phyloP scores from a whole-genome alignment of 2,113 vertebrate genomes.

The Esox niger region DNA sequence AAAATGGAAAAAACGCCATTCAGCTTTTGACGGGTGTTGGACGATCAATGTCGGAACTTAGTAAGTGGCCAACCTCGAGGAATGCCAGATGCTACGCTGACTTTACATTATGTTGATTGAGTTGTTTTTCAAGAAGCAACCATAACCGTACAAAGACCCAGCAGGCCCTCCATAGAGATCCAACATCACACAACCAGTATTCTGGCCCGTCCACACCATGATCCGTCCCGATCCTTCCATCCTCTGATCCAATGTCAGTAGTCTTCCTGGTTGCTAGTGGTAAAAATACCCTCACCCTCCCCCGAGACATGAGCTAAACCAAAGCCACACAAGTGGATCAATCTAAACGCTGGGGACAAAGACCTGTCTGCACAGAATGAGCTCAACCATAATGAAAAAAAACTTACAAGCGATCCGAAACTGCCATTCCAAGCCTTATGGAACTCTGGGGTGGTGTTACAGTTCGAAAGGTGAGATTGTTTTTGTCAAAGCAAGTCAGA shows the following conservation, averaged over 20 bases:
- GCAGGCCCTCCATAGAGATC: constrained; percentile 32
- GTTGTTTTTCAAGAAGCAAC: constrained; percentile 34
- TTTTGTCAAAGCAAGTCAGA: no score
- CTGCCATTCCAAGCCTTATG: constrained; percentile 16
- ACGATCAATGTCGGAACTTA: constrained; percentile 39
- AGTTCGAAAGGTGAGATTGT: no score
- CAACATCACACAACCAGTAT: neutral
- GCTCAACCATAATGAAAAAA: constrained; percentile 34
- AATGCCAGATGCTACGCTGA: constrained; percentile 71
- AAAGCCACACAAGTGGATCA: constrained; percentile 26
- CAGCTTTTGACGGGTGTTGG: constrained; percentile 51
- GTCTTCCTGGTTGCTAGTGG: constrained; percentile 3
- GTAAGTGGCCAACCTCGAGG: constrained; percentile 43
- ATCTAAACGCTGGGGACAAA: constrained; percentile 32
- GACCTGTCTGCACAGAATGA: constrained; percentile 42
- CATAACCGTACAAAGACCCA: constrained; percentile 47
- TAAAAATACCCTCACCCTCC: constrained; percentile 17
- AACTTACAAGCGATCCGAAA: constrained; percentile 22
- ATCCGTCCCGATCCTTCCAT: constrained; percentile 25
- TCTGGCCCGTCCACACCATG: neutral
- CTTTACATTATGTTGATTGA: constrained; percentile 62
- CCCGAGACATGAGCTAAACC: constrained; percentile 19
- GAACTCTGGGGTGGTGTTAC: constrained; percentile 30
- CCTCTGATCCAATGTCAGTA: constrained; percentile 7
- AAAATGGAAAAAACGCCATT: constrained; percentile 50